Base-by-base conservation (phyloP, 1,140 invertebrate species). In the Penaeus japonicus region DNA sequence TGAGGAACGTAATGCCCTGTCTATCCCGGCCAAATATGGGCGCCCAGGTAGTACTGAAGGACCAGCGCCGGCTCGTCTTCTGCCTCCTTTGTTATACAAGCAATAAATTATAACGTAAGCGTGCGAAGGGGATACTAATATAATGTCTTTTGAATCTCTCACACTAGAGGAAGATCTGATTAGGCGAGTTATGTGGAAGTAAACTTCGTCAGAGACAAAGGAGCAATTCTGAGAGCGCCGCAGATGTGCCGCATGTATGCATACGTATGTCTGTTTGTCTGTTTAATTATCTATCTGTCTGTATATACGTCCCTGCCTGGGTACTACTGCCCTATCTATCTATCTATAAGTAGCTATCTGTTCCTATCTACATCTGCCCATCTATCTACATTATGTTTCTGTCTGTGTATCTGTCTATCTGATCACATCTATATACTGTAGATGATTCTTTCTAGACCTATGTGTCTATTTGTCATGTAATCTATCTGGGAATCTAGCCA, bases 101-200 rank as follows among this genome's bases (percentile, higher is more conserved):
- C 87, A 88, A 88, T 88, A 88, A 88, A 88, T 88, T 88, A 73
- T 88, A 88, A 83, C 87, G 83, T 88, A 88, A 88, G 83, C 80
- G 81, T 62, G 87, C 83, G 83, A 88, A 88, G 80, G 87, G 84
- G 87, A 75, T 84, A 81, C 87, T 81, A 88, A 83, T 88, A 88
- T 81, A 47, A n/a, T 88, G 87, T 88, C 81, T 88, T 24, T 54
- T 88, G 87, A 88, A 88, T 84, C 83, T 84, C 81, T 73, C 20
- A 39, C 47, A 47, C 10, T 47, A 15, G 47, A 47, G 47, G 47
- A 12, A 47, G 47, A 47, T 47, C 47, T 47, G 47, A 15, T 47
- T 47, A 47, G 47, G 47, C 47, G 47, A 47, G 47, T 47, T 47
- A 15, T 47, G 47, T 47, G 47, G 47, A 47, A 47, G 15, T 47